Conservation (phyloP, 1,140 invertebrate genomes). For the Antheraea pernyi region DNA sequence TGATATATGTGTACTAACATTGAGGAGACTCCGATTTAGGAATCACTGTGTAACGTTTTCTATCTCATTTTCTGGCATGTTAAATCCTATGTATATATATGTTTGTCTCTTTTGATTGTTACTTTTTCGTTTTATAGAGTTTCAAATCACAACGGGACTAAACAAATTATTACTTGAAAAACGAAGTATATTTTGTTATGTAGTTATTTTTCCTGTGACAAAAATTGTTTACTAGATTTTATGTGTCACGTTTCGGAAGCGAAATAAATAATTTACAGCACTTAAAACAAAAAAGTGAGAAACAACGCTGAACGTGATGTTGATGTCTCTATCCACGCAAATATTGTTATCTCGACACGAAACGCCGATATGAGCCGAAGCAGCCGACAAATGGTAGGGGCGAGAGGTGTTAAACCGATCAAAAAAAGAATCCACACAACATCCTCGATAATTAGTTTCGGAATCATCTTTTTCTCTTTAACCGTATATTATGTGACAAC, state of each 20-base stretch:
- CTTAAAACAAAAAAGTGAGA: not conserved
- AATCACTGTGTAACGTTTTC: too few relatives aligned
- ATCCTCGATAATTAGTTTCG: slow-evolving; percentile 71
- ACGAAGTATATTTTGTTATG: too few relatives aligned
- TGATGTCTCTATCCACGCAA: not conserved
- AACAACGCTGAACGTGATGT: not conserved
- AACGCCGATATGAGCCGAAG: slow-evolving; percentile 13
- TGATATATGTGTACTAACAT: too few relatives aligned
- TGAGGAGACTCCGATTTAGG: too few relatives aligned
- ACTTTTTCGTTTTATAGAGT: too few relatives aligned
- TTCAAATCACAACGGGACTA: too few relatives aligned
- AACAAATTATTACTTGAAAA: too few relatives aligned
- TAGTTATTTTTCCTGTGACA: too few relatives aligned
- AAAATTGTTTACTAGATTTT: not conserved
- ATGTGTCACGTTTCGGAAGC: not conserved
- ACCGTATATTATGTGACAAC: slow-evolving; percentile 61
- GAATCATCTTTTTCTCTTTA: slow-evolving; percentile 72
- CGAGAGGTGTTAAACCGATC: slow-evolving; percentile 62
- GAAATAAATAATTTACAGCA: not conserved
- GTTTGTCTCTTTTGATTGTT: too few relatives aligned
- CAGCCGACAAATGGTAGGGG: slow-evolving; percentile 43
- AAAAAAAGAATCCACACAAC: slow-evolving; percentile 51
- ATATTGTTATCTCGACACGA: not conserved
- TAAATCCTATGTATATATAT: too few relatives aligned
- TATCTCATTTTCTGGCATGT: too few relatives aligned